Percentiles rank a stretch among this genome's conserved stretches.
phyloP scores from a whole-genome alignment of 1,140 invertebrate species.

The Laupala kohalensis region DNA sequence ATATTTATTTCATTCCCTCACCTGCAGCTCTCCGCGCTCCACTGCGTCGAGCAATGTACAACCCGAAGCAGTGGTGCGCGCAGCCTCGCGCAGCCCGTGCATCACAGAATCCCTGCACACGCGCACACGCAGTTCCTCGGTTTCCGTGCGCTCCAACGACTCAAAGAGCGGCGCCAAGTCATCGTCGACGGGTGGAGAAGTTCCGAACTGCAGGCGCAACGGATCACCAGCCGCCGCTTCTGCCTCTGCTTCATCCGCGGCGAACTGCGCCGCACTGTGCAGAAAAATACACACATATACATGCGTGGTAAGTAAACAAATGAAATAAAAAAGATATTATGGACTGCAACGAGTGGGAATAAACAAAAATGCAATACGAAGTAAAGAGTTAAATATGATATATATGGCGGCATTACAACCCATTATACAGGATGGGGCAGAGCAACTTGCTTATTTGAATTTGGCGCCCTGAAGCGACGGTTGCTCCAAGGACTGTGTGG shows the following conservation, averaged over 20 bases:
- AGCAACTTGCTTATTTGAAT: too few relatives aligned
- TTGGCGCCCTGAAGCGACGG: too few relatives aligned
- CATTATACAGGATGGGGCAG: too few relatives aligned
- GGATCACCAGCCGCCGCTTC: background rate
- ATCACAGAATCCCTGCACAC: constrained; percentile 59
- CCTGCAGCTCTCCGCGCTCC: constrained; percentile 43
- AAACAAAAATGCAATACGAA: too few relatives aligned
- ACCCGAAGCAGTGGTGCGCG: constrained; percentile 47
- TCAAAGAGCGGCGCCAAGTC: constrained; percentile 14
- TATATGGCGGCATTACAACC: too few relatives aligned
- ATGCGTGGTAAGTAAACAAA: too few relatives aligned
- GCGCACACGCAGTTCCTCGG: constrained; percentile 49
- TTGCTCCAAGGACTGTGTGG: background rate
- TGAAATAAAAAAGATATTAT: too few relatives aligned
- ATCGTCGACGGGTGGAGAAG: constrained; percentile 16
- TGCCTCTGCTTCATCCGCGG: background rate
- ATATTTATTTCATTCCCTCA: too few relatives aligned
- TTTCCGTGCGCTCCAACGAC: constrained; percentile 30
- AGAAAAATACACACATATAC: background rate
- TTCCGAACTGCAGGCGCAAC: constrained; percentile 3
- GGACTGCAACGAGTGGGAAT: too few relatives aligned
- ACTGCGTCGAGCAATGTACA: constrained; percentile 54
- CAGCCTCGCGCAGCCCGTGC: constrained; percentile 53
- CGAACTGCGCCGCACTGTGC: background rate
- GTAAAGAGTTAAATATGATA: too few relatives aligned